Conservation (phyloP, 2,888 invertebrate species). For the Patella depressa region DNA sequence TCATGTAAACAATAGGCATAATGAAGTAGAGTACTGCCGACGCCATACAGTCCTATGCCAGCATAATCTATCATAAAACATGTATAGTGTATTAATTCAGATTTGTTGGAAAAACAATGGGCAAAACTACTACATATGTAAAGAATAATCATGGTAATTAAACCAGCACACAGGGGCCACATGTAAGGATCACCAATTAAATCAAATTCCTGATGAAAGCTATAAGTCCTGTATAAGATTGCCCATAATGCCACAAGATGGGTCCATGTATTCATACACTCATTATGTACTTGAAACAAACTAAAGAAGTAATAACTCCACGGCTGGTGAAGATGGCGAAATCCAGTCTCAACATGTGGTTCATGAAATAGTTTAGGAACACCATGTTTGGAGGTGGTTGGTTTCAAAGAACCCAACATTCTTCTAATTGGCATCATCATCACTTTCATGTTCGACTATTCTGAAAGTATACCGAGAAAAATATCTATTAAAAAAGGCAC, state of each 20-base stretch:
- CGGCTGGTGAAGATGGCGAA: slow-evolving; percentile 65
- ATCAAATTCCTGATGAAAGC: slow-evolving; percentile 56
- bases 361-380: slow-evolving; percentile 67
- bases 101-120: slow-evolving; percentile 66
- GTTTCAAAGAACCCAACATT: slow-evolving; percentile 40
- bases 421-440: background rate
- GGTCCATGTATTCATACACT: slow-evolving; percentile 70
- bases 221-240: slow-evolving; percentile 42
- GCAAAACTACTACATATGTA: slow-evolving; percentile 64
- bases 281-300: slow-evolving; percentile 68
- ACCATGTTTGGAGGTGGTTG: slow-evolving; percentile 53
- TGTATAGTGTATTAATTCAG: slow-evolving; percentile 67
- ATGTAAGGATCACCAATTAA: slow-evolving; percentile 63
- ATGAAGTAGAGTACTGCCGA: slow-evolving; percentile 69
- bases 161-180: slow-evolving; percentile 65
- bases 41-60: slow-evolving; percentile 70
- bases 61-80: slow-evolving; percentile 70
- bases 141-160: slow-evolving; percentile 61
- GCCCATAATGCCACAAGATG: slow-evolving; percentile 61
- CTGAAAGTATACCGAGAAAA: no score
- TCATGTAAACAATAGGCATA: slow-evolving; percentile 64
- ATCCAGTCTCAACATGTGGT: slow-evolving; percentile 66
- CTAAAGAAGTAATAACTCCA: slow-evolving; percentile 67
- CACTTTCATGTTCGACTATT: no score
- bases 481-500: no score